These are phyloP conservation scores for Alcedo atthis DNA, from an alignment of 2,797 vertebrate species.

Conservation along the genomic window DNA sequence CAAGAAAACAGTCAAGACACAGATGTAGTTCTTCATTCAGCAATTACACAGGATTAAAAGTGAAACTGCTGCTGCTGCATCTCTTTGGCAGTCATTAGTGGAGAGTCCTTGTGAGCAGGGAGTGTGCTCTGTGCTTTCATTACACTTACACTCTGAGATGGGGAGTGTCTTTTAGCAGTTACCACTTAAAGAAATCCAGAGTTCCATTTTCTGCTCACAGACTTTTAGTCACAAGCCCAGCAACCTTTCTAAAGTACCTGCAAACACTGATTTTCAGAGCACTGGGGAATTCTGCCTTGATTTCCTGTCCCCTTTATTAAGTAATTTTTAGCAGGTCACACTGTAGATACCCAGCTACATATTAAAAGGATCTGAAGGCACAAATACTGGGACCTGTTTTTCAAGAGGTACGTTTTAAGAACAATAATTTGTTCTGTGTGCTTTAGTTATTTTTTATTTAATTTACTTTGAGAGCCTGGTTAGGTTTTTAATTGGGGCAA, in stretches of 20 bases:
- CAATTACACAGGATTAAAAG: not conserved
- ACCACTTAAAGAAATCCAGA: not conserved
- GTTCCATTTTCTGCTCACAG: not conserved
- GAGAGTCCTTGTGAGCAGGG: not conserved
- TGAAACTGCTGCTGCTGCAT: not conserved
- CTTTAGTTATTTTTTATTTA: not conserved
- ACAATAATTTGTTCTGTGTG: not conserved
- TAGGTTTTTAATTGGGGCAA: not conserved
- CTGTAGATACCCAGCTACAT: accelerated
- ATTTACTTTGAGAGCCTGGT: not conserved
- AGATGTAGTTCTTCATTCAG: not conserved
- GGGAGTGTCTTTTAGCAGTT: not conserved
- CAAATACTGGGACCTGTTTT: not conserved
- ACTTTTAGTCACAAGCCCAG: not conserved
- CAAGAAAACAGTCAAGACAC: not conserved
- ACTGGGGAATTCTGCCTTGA: not conserved
- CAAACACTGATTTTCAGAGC: not conserved
- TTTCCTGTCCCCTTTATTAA: not conserved
- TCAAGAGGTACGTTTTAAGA: not conserved
- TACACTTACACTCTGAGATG: not conserved
- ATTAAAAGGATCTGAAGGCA: not conserved
- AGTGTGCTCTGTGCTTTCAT: not conserved
- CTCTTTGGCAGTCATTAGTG: not conserved
- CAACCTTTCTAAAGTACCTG: not conserved
- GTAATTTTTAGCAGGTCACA: not conserved